Conservation (phyloP, 2,113 vertebrate species). For the Calonectris borealis region DNA sequence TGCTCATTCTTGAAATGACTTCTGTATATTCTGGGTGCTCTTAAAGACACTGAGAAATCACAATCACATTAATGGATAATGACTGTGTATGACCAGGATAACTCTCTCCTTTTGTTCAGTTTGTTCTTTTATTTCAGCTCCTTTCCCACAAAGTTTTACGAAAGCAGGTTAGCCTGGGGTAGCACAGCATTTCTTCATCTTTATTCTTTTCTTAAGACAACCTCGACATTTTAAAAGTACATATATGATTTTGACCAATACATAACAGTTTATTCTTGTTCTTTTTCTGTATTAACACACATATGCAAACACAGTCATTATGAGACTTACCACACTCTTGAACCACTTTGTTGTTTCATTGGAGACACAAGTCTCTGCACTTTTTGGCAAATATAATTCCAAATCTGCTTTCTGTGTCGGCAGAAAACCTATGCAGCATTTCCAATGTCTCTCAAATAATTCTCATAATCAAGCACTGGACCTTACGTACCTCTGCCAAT, state of each 20-base stretch:
- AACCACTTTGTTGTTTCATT: neutral
- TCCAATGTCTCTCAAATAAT: neutral
- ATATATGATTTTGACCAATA: neutral
- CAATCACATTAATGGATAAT: neutral
- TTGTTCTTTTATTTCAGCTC: neutral
- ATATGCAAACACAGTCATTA: neutral
- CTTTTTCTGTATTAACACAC: neutral
- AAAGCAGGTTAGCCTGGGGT: accelerated
- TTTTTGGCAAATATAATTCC: neutral
- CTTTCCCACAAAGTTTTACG: neutral
- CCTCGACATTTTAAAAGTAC: neutral
- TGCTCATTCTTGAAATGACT: neutral
- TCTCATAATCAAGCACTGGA: neutral
- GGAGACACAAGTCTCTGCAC: neutral
- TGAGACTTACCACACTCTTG: neutral
- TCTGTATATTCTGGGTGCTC: neutral
- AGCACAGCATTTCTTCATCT: neutral
- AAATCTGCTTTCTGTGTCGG: neutral
- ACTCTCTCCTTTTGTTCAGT: neutral
- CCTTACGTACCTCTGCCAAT: neutral
- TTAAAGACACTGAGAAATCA: neutral
- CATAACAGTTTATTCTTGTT: neutral
- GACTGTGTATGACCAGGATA: neutral
- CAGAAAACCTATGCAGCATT: neutral
- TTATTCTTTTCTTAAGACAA: neutral